Base-by-base conservation (phyloP, 2,888 invertebrate genomes). In the Alcis repandata region DNA sequence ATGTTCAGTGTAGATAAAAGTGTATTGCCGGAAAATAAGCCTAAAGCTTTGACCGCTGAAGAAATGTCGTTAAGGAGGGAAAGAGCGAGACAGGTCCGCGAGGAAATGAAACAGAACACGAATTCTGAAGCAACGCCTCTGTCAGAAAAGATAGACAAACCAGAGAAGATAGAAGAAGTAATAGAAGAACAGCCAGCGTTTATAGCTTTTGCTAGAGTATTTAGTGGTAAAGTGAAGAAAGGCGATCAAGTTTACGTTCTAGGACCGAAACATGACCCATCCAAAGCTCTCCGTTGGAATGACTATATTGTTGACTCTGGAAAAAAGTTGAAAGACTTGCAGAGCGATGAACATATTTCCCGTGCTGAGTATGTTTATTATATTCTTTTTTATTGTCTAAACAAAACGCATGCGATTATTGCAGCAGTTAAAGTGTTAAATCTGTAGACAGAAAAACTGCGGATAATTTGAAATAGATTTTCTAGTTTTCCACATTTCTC, bases 161-260 rank as follows among this genome's bases (percentile, higher is more conserved):
- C 69, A 58, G 86, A 88, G 71, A 86, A 90, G 43, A 76, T 82
- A 58, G 92, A 93, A 64, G 95, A 95, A 53, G 79, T 80, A 67
- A 72, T 60, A 64, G 82, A 84, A 61, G 87, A 85, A 52, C 92
- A 94, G 54, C 95, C 95, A 67, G 95, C 95, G 45, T 97, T 99
- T 82, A 94, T 99, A 70, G 99, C 98, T 0, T 98, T 99, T 91
- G 98, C 98, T 17, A 95, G 99, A 79, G 95, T 99, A 38, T 99
- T 98, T 85, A 98, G 98, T 85, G 99, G 99, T 2, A 96, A 95
- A 59, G 86, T 99, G 38, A 95, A 86, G 72, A 94, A 94, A 75
- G 98, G 98, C 8, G 95, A 96, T 79, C 95, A 95, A 79, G 89
- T 99, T 6, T 98, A 95, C 88, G 97, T 98, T 17, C 89, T 99